phyloP scores from a whole-genome alignment of 2,113 vertebrate genomes.

The Pituophis catenifer region DNA sequence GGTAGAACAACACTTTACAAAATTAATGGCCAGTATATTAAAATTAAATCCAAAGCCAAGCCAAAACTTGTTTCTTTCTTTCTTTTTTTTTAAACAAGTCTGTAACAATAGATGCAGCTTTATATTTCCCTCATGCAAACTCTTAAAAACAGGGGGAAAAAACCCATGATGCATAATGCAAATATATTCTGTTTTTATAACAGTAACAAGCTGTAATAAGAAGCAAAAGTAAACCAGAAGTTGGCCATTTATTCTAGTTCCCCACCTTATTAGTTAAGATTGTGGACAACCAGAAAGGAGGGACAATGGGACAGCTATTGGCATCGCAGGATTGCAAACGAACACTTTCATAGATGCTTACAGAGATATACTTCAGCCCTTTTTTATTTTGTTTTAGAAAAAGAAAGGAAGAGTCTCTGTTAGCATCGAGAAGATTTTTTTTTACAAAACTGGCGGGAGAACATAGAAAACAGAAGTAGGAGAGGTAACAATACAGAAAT shows the following conservation, averaged over 20 bases:
- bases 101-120: slow-evolving; percentile 75
- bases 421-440: slow-evolving; percentile 59
- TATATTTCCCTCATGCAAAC: slow-evolving; percentile 83
- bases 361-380: slow-evolving; percentile 74
- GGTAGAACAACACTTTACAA: slow-evolving; percentile 77
- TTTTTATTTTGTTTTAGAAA: slow-evolving; percentile 69
- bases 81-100: slow-evolving; percentile 56
- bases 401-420: slow-evolving; percentile 76
- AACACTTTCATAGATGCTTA: slow-evolving; percentile 63
- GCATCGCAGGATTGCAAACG: slow-evolving; percentile 69
- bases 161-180: slow-evolving; percentile 70
- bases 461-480: slow-evolving; percentile 63
- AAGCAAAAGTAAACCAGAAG: slow-evolving; percentile 28
- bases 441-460: slow-evolving; percentile 62
- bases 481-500: slow-evolving; percentile 66
- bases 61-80: slow-evolving; percentile 22
- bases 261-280: slow-evolving; percentile 34
- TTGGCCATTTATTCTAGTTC: slow-evolving; percentile 59
- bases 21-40: slow-evolving; percentile 70
- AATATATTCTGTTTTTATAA: slow-evolving; percentile 74
- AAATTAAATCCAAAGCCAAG: slow-evolving; percentile 67
- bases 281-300: slow-evolving; percentile 68
- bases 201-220: slow-evolving; percentile 51
- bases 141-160: slow-evolving; percentile 79
- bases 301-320: slow-evolving; percentile 65